Base-by-base conservation (phyloP, 2,888 invertebrate species). In the Drepanosiphum platanoidis region DNA sequence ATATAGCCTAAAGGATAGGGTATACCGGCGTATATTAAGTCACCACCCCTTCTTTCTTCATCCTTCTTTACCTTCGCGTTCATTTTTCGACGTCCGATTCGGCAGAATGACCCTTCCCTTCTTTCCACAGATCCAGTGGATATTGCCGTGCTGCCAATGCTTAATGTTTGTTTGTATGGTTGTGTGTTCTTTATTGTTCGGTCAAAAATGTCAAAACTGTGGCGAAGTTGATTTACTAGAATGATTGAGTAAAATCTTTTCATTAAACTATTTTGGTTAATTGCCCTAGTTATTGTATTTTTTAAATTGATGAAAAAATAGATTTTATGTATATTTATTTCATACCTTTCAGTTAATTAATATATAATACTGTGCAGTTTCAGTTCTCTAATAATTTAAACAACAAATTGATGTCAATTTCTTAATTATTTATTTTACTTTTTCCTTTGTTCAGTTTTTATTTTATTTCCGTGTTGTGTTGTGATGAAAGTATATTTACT, bases 1-100 rank as follows among this genome's bases (percentile, higher is more conserved):
- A 36, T 84, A 81, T 42, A 34, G 81, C n/a, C 30, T 2, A 32
- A 39, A 13, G 58, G 58, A 71, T 71, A 81, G 61, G 30, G 61
- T n/a, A 80, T 80, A 61, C 71, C 30, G 64, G 15, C 74, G 61
- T 82, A 68, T 82, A 72, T 71, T 71, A 81, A 72, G 72, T 82
- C 32, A 11, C 39, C 42, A 11, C 18, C 15, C n/a, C 32, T 39
- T 36, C 9, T n/a, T 70, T 66, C n/a, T 70, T 70, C 22, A 1
- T 27, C 27, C 36, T 36, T 36, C 27, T 52, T 15, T 80, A 52
- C 71, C 58, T 22, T 36, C 18, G 27, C 78, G 27, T 70, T 52
- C 34, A 52, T 80, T 80, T 80, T 80, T 70, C 64, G 68, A 36
- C 52, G 68, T 70, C 27, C 15, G 80, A 68, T 52, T 27, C 34